Evolutionary conservation across 2,888 invertebrate species (phyloP), one percentile per base, ranked within the genome.

Genomic region (Rhyacophila evoluta): DNA sequence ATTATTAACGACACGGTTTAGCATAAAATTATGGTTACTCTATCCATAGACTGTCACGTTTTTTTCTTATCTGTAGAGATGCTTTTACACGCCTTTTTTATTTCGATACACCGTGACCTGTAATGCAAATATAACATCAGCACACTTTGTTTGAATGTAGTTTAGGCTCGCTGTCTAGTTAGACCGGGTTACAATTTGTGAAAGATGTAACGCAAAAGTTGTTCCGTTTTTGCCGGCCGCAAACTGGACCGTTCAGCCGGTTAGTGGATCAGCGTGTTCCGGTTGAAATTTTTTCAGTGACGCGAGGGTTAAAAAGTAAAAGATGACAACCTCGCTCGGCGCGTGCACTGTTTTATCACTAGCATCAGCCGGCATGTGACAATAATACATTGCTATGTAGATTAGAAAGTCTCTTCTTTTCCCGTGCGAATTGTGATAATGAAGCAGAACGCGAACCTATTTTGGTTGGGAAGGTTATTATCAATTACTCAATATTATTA

Each of bases 21-120:
- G n/a, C n/a, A n/a, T n/a, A n/a, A n/a, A n/a, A n/a, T n/a, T n/a
- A n/a, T n/a, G n/a, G n/a, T n/a, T n/a, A n/a, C n/a, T n/a, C n/a
- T 33, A 33, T 33, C 6, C 8, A 15, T 11, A 8, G 25, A 55
- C 55, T 55, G 10, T 55, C 55, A 12, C 15, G 25, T 55, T 3
- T 55, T 4, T 19, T 12, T 12, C 55, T 55, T 19, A 19, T 55
- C 19, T 19, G 55, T 19, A 55, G 55, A 55, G 55, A 55, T 55
- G 55, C 55, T 55, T 19, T 33, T 33, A 33, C 2, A 33, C 29
- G 6, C 19, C 19, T 55, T 55, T 19, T 55, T 55, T 55, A 19
- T 55, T 55, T 55, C 55, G 19, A 55, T 55, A 19, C 10, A 55
- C 55, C 19, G 55, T 55, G 55, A 55, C 55, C 55, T 55, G 55